Conservation (phyloP, 2,113 vertebrate species). For the Grus americana region DNA sequence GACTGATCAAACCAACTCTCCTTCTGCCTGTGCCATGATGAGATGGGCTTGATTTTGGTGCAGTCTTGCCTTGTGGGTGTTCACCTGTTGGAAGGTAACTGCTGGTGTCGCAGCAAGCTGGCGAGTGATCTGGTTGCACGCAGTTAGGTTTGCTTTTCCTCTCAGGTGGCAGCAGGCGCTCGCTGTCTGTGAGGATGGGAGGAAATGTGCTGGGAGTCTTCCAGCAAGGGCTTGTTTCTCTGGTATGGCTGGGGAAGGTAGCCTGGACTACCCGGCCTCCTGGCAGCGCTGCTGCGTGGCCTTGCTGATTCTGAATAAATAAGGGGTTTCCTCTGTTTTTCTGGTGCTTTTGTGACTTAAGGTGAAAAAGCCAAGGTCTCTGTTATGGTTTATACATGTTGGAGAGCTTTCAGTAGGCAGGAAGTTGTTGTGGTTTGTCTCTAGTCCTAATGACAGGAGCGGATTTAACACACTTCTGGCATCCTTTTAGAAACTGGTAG, state of each 20-base stretch:
- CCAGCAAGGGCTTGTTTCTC: neutral
- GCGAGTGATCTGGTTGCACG: neutral
- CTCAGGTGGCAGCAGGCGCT: neutral
- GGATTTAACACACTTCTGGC: neutral
- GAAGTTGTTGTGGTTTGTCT: neutral
- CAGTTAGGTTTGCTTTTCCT: neutral
- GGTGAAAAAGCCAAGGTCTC: neutral
- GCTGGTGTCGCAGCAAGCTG: neutral
- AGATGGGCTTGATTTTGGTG: slow-evolving; percentile 5
- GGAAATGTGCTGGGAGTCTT: neutral
- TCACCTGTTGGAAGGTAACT: neutral
- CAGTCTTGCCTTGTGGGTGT: slow-evolving; percentile 13
- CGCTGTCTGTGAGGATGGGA: neutral
- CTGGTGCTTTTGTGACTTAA: neutral
- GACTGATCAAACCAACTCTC: neutral
- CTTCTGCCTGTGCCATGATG: neutral
- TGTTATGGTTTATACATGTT: neutral
- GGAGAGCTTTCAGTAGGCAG: neutral
- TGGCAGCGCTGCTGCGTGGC: neutral
- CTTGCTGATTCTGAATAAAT: neutral
- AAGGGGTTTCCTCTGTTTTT: neutral
- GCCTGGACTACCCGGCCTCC: neutral
- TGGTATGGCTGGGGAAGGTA: neutral
- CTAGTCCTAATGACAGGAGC: neutral
- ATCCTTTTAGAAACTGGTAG: neutral